Base-by-base conservation (phyloP, 2,888 invertebrate genomes). In the Agriotes lineatus region DNA sequence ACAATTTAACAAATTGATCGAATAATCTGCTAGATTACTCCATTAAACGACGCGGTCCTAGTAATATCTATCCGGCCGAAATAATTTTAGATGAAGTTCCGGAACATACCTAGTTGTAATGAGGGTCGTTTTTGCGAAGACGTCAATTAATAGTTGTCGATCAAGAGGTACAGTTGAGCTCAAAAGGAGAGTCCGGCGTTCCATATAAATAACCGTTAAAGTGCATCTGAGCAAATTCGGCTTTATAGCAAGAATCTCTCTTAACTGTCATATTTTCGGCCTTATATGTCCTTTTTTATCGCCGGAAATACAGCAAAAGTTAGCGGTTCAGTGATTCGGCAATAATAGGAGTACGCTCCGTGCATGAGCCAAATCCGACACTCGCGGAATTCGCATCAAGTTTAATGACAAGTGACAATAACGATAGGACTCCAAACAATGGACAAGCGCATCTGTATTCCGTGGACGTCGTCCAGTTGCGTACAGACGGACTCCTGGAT, bases 351-450 rank as follows among this genome's bases (percentile, higher is more conserved):
- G 67, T 66, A 62, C 45, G 60, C 70, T 63, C 59, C 52, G 57
- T 67, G 63, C 52, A 65, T 60, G 60, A 65, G 65, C 64, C 65
- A 64, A 71, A 71, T 68, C 64, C 71, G 57, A 64, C 71, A 63
- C 63, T 63, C 60, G 42, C 59, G 48, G 60, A 71, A 69, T 72
- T 69, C 64, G 58, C 66, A 67, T 74, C 69, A 74, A 72, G 69
- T 74, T 74, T 74, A 73, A 74, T 74, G 75, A 72, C 72, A 72
- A 75, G 72, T 72, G 75, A 75, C 75, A 72, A 74, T 75, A 74
- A 75, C 73, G 71, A 73, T 72, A 67, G 69, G 59, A 45, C 65
- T 63, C 54, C 67, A 70, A 71, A 74, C 70, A 73, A 74, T 73
- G 68, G 68, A 39, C 44, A 60, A 33, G 25, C 58, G 48, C 61